phyloP scores from a whole-genome alignment of 30 jellyfish, hydroid and myxozoan species.

The Aurelia aurita complex sp. Pacific region DNA sequence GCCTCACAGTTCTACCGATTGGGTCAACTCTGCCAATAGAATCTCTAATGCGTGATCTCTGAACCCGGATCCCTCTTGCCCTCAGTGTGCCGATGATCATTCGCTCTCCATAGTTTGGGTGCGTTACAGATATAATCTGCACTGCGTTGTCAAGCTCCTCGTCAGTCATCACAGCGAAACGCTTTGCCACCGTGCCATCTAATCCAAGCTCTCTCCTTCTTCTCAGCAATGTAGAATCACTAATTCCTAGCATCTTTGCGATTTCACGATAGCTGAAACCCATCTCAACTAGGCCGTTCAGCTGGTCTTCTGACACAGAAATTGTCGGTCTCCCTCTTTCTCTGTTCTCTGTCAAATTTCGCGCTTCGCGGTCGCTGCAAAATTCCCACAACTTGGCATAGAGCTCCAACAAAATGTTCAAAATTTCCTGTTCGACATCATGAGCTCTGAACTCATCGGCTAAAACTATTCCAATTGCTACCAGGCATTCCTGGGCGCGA shows the following conservation, averaged over 20 bases:
- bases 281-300: conserved; percentile 6
- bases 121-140: too few relatives aligned
- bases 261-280: conserved; percentile 3
- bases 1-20: too few relatives aligned
- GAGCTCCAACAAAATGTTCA: conserved; percentile 16
- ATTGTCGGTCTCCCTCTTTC: conserved; percentile 17
- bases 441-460: conserved; percentile 14
- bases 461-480: conserved; percentile 2
- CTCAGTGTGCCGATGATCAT: too few relatives aligned
- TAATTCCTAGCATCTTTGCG: conserved; percentile 2
- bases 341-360: not conserved
- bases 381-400: conserved; percentile 16
- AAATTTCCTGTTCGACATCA: conserved; percentile 6
- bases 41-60: too few relatives aligned
- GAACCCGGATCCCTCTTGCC: too few relatives aligned
- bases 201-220: conserved; percentile 11
- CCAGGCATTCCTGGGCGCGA: not conserved
- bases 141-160: too few relatives aligned
- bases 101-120: too few relatives aligned
- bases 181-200: too few relatives aligned
- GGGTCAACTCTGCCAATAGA: too few relatives aligned
- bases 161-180: too few relatives aligned
- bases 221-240: conserved; percentile 12
- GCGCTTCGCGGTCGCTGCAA: conserved; percentile 13
- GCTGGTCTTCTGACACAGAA: conserved; percentile 17